These are phyloP conservation scores for Aramus guarauna DNA, from an alignment of 2,113 vertebrate genomes.

Conservation along the genomic window DNA sequence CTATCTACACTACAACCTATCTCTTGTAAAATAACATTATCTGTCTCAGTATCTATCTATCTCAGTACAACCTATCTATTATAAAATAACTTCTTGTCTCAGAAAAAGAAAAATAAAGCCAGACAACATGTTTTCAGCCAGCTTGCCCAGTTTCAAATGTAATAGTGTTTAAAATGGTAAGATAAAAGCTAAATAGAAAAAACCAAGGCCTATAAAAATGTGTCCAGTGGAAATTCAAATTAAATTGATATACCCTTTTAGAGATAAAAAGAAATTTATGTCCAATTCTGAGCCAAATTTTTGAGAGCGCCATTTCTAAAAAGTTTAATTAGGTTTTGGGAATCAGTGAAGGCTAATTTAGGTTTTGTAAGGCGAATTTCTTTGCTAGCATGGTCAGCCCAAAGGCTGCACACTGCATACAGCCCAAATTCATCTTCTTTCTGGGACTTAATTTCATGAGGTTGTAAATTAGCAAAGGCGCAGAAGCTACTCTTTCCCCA, in stretches of 20 bases:
- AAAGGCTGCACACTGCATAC: not conserved
- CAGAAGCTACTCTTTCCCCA: not conserved
- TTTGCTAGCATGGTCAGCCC: not conserved
- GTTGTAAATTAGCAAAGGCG: not conserved
- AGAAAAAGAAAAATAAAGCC: not conserved
- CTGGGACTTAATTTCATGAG: not conserved
- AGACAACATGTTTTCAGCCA: not conserved
- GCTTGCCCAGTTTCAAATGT: not conserved
- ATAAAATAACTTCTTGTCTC: not conserved
- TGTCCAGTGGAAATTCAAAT: not conserved
- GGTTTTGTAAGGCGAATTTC: not conserved
- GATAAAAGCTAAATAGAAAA: not conserved
- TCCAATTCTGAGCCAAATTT: not conserved
- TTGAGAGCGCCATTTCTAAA: not conserved
- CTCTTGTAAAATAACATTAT: too few species aligned
- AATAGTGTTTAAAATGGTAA: not conserved
- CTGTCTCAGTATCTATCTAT: too few species aligned
- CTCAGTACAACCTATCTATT: too few species aligned
- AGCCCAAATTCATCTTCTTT: not conserved
- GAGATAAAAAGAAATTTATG: not conserved
- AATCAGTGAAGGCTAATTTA: not conserved
- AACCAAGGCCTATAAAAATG: not conserved
- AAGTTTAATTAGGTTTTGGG: not conserved
- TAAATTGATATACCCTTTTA: not conserved
- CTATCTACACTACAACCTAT: not conserved